Evolutionary conservation across 2,888 invertebrate genomes (phyloP).

Genomic region (Zaprionus bogoriensis): DNA sequence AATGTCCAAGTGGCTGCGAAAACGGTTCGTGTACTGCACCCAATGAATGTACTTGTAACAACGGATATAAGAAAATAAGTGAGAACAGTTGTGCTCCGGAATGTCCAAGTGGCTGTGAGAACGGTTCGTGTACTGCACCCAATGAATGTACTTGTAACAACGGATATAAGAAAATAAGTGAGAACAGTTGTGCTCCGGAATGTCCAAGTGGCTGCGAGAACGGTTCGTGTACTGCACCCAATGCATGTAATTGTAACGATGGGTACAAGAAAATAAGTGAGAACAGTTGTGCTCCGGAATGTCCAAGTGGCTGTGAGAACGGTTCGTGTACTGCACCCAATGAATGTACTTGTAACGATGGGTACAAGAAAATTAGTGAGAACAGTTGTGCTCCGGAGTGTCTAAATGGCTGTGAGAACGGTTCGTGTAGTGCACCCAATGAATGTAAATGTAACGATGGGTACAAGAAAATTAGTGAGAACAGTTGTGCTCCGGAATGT

Average conservation of each 20-base stretch:
- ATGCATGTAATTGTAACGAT: conserved; percentile 10
- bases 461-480: conserved; percentile 77
- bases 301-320: conserved; percentile 19
- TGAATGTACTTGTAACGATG: conserved; percentile 12
- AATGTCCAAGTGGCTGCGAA: conserved; percentile 5
- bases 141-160: conserved; percentile 19
- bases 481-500: conserved; percentile 51
- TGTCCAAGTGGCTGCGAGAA: conserved; percentile 12
- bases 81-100: conserved; percentile 61
- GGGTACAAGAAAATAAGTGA: conserved; percentile 8
- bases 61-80: conserved; percentile 2
- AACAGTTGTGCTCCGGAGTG: conserved; percentile 39
- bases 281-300: conserved; percentile 13
- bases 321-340: conserved; percentile 23
- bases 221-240: conserved; percentile 13
- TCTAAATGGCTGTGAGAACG: conserved; percentile 69
- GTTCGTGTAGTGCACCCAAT: conserved; percentile 87
- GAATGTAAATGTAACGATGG: conserved; percentile 88
- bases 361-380: conserved; percentile 12
- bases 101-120: conserved; percentile 67
- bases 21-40: conserved; percentile 14
- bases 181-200: conserved; percentile 7
- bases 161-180: background rate
- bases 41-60: background rate
- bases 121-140: conserved; percentile 32